These are phyloP conservation scores for Leucosticte australis DNA, from an alignment of 2,113 vertebrate genomes.

Conservation along the genomic window DNA sequence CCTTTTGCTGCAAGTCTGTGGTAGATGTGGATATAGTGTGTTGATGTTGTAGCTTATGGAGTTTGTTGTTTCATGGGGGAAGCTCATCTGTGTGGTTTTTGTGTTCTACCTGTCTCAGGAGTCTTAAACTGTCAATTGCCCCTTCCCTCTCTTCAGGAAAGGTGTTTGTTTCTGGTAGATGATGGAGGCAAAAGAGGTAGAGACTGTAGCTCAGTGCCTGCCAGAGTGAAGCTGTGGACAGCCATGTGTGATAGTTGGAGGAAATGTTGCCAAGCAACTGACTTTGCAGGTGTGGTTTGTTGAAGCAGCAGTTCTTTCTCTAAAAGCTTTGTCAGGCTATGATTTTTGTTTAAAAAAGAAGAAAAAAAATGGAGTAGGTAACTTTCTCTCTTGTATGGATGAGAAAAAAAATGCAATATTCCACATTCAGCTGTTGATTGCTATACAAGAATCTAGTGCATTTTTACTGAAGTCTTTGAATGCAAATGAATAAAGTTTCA, in stretches of 20 bases:
- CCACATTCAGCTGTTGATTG: accelerated
- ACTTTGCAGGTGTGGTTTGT: not conserved
- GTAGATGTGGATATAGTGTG: not conserved
- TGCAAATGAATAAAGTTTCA: not conserved
- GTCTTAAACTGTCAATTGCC: not conserved
- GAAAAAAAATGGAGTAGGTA: not conserved
- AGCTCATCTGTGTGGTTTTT: not conserved
- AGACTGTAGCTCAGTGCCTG: not conserved
- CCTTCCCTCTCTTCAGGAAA: not conserved
- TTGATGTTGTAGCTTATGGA: not conserved
- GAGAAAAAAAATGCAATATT: not conserved
- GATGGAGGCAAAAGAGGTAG: not conserved
- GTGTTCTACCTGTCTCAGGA: not conserved
- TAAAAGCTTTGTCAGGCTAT: not conserved
- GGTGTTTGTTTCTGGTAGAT: not conserved
- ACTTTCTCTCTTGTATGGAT: not conserved
- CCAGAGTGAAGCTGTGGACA: not conserved
- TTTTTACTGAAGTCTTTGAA: not conserved
- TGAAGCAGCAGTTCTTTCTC: not conserved
- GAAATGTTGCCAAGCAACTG: not conserved
- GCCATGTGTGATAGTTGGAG: not conserved
- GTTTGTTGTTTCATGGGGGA: not conserved
- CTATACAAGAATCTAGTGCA: not conserved
- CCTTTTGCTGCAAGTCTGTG: not conserved
- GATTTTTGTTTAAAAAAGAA: not conserved